Base-by-base conservation (phyloP, 1,140 invertebrate species). In the Choristoneura fumiferana region DNA sequence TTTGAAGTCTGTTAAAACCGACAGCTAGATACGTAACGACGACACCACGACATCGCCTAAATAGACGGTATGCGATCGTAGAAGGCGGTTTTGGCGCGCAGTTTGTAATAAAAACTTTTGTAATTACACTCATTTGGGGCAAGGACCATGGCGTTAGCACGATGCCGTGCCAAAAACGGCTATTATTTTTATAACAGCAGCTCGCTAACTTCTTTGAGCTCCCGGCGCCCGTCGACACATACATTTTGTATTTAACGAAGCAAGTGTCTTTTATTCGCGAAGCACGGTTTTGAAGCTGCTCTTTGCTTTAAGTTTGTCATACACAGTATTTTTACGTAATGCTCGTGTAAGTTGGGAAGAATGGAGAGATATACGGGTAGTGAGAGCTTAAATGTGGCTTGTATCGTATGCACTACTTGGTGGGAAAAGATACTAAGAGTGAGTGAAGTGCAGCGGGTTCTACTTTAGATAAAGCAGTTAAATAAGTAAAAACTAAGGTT, bases 91-190 rank as follows among this genome's bases (percentile, higher is more conserved):
- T 84, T 85, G 83, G 85, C 83, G 69, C 73, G 67, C 79, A 77
- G 65, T 87, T 77, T 78, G 79, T 76, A 81, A 84, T 88, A 88
- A 88, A 88, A 86, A 86, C 85, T 88, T 87, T 86, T 77, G 72
- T 86, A 86, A 88, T 86, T 88, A 79, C 80, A 73, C 78, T 83
- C 84, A 88, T 88, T 88, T 80, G 71, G 78, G 72, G 73, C 73
- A 78, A 83, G 75, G 66, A 82, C 78, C 64, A 54, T 70, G 71
- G 22, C 79, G 77, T 79, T 87, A 84, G 85, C 82, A 79, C 71
- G 76, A 68, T 77, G 76, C 79, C 81, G 84, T 87, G 84, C 85
- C 85, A 87, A 86, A 86, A 84, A 67, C 65, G 77, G 68, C 78
- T 69, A 80, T 84, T 80, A 86, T 82, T 81, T 83, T 84, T 82